Percentiles rank a stretch among this genome's conserved stretches.
phyloP scores from a whole-genome alignment of 2,797 vertebrate species.

The Chelmon rostratus region DNA sequence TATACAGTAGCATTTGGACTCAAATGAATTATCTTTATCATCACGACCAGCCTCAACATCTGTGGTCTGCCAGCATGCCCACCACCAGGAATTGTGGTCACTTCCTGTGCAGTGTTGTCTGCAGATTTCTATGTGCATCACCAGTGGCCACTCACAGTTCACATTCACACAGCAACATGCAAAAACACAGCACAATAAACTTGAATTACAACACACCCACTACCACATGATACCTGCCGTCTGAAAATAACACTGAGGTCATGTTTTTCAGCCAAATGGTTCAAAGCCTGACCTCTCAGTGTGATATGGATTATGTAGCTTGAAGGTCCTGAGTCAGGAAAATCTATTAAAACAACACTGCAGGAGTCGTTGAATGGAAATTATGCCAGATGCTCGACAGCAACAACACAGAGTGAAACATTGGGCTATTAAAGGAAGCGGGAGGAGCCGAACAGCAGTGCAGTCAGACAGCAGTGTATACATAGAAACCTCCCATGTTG shows the following conservation, averaged over 20 bases:
- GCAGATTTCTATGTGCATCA: neutral
- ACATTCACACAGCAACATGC: neutral
- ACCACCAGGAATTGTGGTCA: neutral
- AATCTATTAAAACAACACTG: neutral
- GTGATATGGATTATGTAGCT: neutral
- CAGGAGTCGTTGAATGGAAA: neutral
- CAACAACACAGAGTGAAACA: neutral
- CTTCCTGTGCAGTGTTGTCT: conserved; percentile 18
- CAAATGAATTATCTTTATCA: conserved; percentile 16
- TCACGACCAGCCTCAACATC: conserved; percentile 12
- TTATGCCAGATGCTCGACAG: conserved; percentile 13
- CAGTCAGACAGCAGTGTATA: neutral
- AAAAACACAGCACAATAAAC: neutral
- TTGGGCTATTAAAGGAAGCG: conserved; percentile 1
- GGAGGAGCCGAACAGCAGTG: conserved; percentile 6
- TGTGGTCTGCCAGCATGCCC: neutral
- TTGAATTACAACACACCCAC: neutral
- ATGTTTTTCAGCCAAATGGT: neutral
- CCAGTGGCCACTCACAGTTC: neutral
- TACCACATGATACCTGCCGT: neutral
- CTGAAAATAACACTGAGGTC: conserved; percentile 1
- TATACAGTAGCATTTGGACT: neutral
- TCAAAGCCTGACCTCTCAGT: neutral
- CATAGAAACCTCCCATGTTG: conserved; percentile 40
- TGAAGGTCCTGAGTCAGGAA: neutral